Percentiles rank a stretch among this genome's conserved stretches.
Conservation (phyloP, 2,888 invertebrate species). For the Spodoptera exigua region DNA sequence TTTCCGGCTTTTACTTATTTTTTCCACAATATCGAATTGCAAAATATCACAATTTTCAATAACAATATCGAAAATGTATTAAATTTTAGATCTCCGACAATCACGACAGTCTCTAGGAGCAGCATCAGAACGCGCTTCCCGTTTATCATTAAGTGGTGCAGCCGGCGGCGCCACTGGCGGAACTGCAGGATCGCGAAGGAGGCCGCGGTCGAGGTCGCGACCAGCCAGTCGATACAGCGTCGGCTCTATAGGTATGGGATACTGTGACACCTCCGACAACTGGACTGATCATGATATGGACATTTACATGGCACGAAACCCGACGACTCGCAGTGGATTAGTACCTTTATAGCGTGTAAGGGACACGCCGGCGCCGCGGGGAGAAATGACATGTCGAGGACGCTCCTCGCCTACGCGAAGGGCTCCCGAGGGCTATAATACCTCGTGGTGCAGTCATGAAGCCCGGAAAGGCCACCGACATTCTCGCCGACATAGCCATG, state of each 20-base stretch:
- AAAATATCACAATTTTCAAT: background rate
- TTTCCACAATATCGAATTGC: constrained; percentile 8
- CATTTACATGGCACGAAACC: constrained; percentile 97
- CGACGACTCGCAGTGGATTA: constrained; percentile 95
- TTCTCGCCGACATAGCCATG: constrained; percentile 58
- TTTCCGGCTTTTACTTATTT: constrained; percentile 39
- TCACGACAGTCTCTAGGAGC: constrained; percentile 95
- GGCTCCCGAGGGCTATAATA: constrained; percentile 61
- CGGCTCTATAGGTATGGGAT: constrained; percentile 95
- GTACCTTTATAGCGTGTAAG: constrained; percentile 92
- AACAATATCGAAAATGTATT: constrained; percentile 19
- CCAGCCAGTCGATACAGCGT: constrained; percentile 94
- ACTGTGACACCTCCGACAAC: constrained; percentile 96
- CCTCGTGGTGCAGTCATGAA: constrained; percentile 72
- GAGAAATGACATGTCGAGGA: constrained; percentile 64
- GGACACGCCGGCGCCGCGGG: constrained; percentile 69
- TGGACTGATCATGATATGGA: constrained; percentile 99
- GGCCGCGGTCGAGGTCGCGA: constrained; percentile 94
- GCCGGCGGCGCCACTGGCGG: constrained; percentile 90
- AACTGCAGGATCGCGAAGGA: constrained; percentile 90
- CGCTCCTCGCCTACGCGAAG: constrained; percentile 67
- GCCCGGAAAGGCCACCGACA: constrained; percentile 59
- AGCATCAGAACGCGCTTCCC: constrained; percentile 94
- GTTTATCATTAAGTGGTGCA: constrained; percentile 92
- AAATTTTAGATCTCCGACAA: constrained; percentile 92